Evolutionary conservation across 2,797 vertebrate genomes (phyloP).

Genomic region (Threskiornis aethiopicus): DNA sequence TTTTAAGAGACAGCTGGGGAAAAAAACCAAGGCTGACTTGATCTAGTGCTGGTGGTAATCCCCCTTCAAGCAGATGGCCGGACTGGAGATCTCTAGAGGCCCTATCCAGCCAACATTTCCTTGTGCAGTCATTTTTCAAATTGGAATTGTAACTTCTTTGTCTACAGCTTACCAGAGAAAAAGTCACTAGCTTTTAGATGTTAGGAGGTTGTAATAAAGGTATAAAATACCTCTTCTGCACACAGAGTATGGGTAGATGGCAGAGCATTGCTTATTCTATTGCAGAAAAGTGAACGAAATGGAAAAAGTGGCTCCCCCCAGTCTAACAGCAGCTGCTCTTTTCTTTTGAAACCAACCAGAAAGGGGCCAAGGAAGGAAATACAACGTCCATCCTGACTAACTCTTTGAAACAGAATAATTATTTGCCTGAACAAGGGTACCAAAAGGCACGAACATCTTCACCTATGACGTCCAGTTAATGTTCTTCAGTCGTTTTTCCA

Average conservation of each 20-base stretch:
- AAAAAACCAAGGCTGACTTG: not conserved
- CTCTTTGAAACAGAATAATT: not conserved
- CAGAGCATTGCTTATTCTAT: not conserved
- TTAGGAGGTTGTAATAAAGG: not conserved
- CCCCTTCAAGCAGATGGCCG: not conserved
- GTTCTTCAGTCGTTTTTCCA: not conserved
- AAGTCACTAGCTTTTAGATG: not conserved
- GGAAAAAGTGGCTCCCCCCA: accelerated
- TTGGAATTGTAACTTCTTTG: not conserved
- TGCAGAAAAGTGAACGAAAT: not conserved
- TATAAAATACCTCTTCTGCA: not conserved
- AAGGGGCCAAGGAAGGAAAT: not conserved
- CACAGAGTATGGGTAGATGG: not conserved
- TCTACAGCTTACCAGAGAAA: not conserved
- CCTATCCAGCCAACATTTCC: not conserved
- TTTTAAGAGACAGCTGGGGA: not conserved
- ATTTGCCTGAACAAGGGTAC: not conserved
- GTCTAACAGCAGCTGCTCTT: not conserved
- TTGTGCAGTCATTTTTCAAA: not conserved
- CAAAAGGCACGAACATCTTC: not conserved
- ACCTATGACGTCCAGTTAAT: accelerated
- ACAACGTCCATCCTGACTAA: not conserved
- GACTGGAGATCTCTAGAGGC: not conserved
- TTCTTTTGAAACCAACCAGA: not conserved
- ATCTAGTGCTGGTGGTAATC: not conserved